phyloP scores from a whole-genome alignment of 35 echinoderm and acorn worm species.

The Apostichopus californicus region DNA sequence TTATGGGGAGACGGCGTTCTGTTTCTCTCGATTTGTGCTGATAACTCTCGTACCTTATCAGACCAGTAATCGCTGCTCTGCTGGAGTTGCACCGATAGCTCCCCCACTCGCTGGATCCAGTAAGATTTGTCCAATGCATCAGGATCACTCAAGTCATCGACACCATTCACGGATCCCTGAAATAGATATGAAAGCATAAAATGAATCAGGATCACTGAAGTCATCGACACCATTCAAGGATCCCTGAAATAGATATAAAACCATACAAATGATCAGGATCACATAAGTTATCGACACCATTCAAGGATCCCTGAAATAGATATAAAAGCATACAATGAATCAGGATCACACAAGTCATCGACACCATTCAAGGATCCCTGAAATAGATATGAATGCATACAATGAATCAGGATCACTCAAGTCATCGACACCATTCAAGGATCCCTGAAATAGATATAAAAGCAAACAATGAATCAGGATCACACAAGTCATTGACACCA shows the following conservation, averaged over 20 bases:
- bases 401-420: constrained; percentile 63
- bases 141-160: constrained; percentile 56
- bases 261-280: constrained; percentile 45
- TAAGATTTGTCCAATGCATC: constrained; percentile 72
- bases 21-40: constrained; percentile 59
- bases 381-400: not conserved
- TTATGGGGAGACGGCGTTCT: constrained; percentile 68
- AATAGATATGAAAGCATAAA: not conserved
- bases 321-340: not conserved
- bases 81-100: constrained; percentile 79
- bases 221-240: not conserved
- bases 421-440: not conserved
- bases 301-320: not conserved
- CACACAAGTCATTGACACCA: constrained; percentile 6
- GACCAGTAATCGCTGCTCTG: constrained; percentile 90
- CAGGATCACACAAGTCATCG: constrained; percentile 58
- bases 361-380: not conserved
- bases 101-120: constrained; percentile 81
- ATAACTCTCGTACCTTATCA: constrained; percentile 75
- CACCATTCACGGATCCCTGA: constrained; percentile 4
- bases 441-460: not conserved
- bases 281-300: not conserved
- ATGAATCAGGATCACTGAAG: constrained; percentile 56
- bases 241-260: not conserved
- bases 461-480: constrained; percentile 44